These are phyloP conservation scores for Phorcus lineatus DNA, from an alignment of 2,888 invertebrate species.

Conservation along the genomic window DNA sequence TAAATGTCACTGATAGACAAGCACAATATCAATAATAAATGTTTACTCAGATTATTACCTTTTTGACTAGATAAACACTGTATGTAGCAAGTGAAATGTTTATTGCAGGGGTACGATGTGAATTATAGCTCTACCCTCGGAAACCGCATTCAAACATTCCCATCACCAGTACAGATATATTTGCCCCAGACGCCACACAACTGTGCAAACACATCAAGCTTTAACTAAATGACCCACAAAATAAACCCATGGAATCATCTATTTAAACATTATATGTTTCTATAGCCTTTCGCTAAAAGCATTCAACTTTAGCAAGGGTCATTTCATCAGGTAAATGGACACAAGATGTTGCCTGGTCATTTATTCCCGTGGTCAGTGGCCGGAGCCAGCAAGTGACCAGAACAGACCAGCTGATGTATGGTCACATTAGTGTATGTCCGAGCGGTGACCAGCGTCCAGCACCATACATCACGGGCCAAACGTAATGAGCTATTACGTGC, in stretches of 20 bases:
- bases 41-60: no score
- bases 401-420: not conserved
- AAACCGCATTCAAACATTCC: not conserved
- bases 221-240: not conserved
- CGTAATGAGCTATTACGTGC: no score
- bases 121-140: not conserved
- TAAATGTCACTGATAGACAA: no score
- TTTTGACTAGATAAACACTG: no score
- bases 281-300: not conserved
- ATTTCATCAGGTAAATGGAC: not conserved
- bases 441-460: no score
- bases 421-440: not conserved
- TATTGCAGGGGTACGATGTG: no score
- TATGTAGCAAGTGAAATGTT: no score
- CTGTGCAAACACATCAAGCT: not conserved
- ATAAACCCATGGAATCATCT: not conserved
- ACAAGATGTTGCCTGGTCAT: constrained; percentile 5
- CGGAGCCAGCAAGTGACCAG: not conserved
- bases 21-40: no score
- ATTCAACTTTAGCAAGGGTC: constrained; percentile 5
- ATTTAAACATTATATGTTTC: not conserved
- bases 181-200: not conserved
- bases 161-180: not conserved
- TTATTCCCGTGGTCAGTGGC: not conserved
- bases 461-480: no score